Evolutionary conservation across 2,113 vertebrate genomes (phyloP), one percentile per base, ranked within the genome.

Genomic region (Nymphicus hollandicus): DNA sequence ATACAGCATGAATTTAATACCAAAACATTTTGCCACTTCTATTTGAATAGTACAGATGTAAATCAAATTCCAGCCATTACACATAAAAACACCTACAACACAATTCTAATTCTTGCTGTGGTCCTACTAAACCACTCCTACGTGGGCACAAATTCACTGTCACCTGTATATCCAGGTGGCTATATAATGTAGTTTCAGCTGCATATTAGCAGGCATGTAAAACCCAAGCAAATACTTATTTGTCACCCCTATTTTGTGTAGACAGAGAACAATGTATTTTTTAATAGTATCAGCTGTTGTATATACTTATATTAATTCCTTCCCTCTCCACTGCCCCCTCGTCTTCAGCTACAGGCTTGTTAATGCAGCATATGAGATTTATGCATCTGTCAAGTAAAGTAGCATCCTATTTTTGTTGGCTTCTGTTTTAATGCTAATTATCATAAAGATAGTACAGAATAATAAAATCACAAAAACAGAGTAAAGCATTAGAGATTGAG

Each of bases 241-340:
- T 50, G 47, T 29, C 37, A 52, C 17, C n/a, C 28, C 20, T 50
- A 28, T 84, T 84, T 74, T 68, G 58, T 10, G 44, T 2, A 72
- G 24, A 25, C 16, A 68, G 19, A 68, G 17, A 84, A 64, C 13
- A n/a, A 43, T 0, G 0, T 15, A 24, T 19, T 73, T 86, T 17
- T 71, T 3, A 89, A 78, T 7, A 4, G n/a, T 14, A 29, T 28
- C 81, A 52, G 33, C 8, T 65, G 22, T 12, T 86, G 31, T 23
- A 76, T 22, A 29, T 12, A 81, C 17, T 74, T 61, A 8, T 6
- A 69, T 11, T 0, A 65, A 86, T 66, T 72, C 52, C 31, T 63
- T 78, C 37, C 24, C 64, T 73, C 55, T 72, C 56, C 49, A 35
- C 33, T 44, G 33, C 13, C 60, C 27, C 58, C 50, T 33, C 68